Evolutionary conservation across 2,113 vertebrate species (phyloP).

Genomic region (Syngnathus floridae): DNA sequence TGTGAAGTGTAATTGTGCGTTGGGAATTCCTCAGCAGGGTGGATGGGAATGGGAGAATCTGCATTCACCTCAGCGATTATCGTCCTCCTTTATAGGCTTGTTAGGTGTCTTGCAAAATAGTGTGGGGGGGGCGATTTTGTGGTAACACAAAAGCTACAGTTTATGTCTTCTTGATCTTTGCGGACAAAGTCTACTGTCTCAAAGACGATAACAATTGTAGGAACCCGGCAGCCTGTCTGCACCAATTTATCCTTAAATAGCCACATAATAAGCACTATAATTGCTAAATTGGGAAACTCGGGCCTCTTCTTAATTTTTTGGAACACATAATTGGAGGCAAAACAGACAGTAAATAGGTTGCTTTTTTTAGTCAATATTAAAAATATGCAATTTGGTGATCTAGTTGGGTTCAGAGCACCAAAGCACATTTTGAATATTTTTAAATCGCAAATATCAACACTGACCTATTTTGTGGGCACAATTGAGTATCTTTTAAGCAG

Average conservation of each 20-base stretch:
- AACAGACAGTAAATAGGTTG: background rate
- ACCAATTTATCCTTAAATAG: background rate
- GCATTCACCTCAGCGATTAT: background rate
- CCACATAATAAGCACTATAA: background rate
- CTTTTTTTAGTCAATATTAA: background rate
- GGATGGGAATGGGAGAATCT: background rate
- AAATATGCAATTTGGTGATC: background rate
- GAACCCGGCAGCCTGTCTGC: background rate
- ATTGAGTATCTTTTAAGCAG: background rate
- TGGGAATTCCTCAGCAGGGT: background rate
- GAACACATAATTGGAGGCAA: background rate
- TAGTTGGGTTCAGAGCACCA: background rate
- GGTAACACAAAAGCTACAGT: background rate
- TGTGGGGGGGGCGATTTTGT: background rate
- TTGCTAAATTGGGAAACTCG: background rate
- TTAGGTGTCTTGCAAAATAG: background rate
- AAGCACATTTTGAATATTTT: background rate
- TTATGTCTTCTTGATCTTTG: background rate
- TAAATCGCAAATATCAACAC: background rate
- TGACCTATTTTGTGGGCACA: background rate
- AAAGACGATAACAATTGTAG: background rate
- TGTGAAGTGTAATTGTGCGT: conserved; percentile 25
- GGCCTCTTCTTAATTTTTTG: background rate
- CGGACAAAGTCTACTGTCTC: background rate
- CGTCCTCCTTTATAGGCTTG: background rate